Base-by-base conservation (phyloP, 2,113 vertebrate genomes). In the Holacanthus passer region DNA sequence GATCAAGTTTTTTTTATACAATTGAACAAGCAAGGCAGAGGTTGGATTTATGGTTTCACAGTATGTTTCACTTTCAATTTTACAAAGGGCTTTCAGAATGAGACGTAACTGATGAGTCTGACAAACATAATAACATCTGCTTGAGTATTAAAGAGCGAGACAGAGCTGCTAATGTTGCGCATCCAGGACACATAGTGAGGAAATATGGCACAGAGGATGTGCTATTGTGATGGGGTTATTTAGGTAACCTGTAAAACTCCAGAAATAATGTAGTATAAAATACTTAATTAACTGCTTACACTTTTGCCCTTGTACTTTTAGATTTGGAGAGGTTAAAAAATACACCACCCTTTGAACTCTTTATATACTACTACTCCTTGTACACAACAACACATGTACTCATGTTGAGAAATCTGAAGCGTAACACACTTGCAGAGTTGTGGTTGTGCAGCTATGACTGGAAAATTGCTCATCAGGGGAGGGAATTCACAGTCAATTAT, bases 401-500 rank as follows among this genome's bases (percentile, higher is more conserved):
- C n/a, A n/a, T 14, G 22, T 8, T 64, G 41, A 55, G 27, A 50
- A 59, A 66, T 29, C 35, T 9, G 3, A 29, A 74, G 22, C 7
- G 11, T n/a, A 50, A 52, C 31, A 67, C 68, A 43, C 14, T 45
- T 27, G 64, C n/a, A 27, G 35, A 71, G 14, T 59, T 56, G 32
- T 2, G 35, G 19, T 13, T 52, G 22, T 52, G 22, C 7, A 67
- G 24, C 53, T 55, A 10, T 56, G 22, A 75, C 17, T 71, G 16
- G 12, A 31, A n/a, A 24, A 12, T 65, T 14, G 1, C 35, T 59
- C 35, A 32, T 79, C 17, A 73, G 32, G n/a, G 47, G 19, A 39
- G 19, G 16, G 8, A 69, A 37, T 53, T 4, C 48, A 63, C 35
- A 24, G 13, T 48, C 31, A 39, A 24, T 69, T 65, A 81, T 76